phyloP scores from a whole-genome alignment of 1,140 invertebrate genomes.

The Sycobia sp. region DNA sequence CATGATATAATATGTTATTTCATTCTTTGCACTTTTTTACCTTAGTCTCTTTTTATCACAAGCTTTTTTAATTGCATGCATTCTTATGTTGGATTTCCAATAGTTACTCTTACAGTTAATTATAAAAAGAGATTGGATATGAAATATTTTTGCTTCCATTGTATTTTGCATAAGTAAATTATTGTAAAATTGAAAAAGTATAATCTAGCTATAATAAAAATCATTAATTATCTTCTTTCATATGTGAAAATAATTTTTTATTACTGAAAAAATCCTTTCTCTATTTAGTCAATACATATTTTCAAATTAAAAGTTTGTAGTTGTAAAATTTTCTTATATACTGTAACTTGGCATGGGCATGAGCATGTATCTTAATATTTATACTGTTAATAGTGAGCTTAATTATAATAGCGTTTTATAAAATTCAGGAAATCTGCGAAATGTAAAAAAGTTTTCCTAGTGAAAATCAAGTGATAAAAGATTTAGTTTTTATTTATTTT shows the following conservation, averaged over 20 bases:
- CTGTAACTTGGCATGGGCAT: conserved; percentile 46
- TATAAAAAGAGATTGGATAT: conserved; percentile 34
- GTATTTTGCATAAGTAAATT: neutral
- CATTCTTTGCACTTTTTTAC: conserved; percentile 24
- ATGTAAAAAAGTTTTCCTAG: conserved; percentile 31
- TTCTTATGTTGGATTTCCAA: conserved; percentile 24
- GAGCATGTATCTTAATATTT: conserved; percentile 55
- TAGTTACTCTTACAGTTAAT: conserved; percentile 20
- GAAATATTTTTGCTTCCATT: conserved; percentile 21
- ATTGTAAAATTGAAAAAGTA: neutral
- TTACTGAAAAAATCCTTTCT: conserved; percentile 28
- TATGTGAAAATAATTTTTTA: too few relatives aligned
- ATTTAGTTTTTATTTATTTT: too few relatives aligned
- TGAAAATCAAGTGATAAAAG: conserved; percentile 29
- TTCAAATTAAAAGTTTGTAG: conserved; percentile 30
- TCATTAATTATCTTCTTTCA: too few relatives aligned
- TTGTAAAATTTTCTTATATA: conserved; percentile 47
- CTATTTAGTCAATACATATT: conserved; percentile 26
- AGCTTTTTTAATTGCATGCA: conserved; percentile 27
- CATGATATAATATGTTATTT: conserved; percentile 34
- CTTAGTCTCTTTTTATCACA: conserved; percentile 18
- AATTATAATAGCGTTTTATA: conserved; percentile 57
- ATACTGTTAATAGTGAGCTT: conserved; percentile 65
- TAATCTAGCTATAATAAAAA: too few relatives aligned
- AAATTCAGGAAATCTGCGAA: conserved; percentile 40